Percentiles rank a stretch among this genome's conserved stretches.
Evolutionary conservation across 2,888 invertebrate species (phyloP).

Genomic region (Cosmopolites sordidus): DNA sequence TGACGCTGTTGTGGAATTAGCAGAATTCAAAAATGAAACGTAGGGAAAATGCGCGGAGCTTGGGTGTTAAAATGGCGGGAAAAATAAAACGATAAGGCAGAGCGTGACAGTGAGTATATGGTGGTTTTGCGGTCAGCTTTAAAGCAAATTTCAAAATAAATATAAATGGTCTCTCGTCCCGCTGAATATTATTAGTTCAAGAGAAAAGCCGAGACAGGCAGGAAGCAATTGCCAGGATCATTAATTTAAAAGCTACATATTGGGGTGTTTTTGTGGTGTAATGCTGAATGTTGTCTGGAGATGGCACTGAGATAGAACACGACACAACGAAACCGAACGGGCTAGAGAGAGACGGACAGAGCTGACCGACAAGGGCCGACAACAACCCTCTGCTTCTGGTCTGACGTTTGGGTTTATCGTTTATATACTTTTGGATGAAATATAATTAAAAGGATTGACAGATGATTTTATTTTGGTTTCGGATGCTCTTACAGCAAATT

Average conservation of each 20-base stretch:
- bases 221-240: conserved; percentile 49
- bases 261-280: conserved; percentile 50
- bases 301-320: conserved; percentile 52
- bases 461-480: conserved; percentile 24
- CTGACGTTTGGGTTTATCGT: conserved; percentile 28
- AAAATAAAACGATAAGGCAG: conserved; percentile 27
- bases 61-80: conserved; percentile 19
- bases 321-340: conserved; percentile 46
- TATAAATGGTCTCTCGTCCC: conserved; percentile 40
- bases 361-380: conserved; percentile 36
- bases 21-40: conserved; percentile 3
- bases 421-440: conserved; percentile 28
- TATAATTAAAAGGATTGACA: conserved; percentile 28
- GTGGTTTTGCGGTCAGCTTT: conserved; percentile 39
- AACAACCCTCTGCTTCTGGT: conserved; percentile 27
- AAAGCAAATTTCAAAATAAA: conserved; percentile 48
- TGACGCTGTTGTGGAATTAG: too few relatives aligned
- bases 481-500: conserved; percentile 15
- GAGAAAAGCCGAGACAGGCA: conserved; percentile 42
- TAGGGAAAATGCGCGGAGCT: conserved; percentile 23
- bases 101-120: conserved; percentile 26
- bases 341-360: conserved; percentile 37
- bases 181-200: conserved; percentile 43
- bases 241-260: conserved; percentile 51
- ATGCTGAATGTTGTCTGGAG: conserved; percentile 51